These are phyloP conservation scores for Coryphaenoides rupestris DNA, from an alignment of 2,113 vertebrate species.

Conservation along the genomic window DNA sequence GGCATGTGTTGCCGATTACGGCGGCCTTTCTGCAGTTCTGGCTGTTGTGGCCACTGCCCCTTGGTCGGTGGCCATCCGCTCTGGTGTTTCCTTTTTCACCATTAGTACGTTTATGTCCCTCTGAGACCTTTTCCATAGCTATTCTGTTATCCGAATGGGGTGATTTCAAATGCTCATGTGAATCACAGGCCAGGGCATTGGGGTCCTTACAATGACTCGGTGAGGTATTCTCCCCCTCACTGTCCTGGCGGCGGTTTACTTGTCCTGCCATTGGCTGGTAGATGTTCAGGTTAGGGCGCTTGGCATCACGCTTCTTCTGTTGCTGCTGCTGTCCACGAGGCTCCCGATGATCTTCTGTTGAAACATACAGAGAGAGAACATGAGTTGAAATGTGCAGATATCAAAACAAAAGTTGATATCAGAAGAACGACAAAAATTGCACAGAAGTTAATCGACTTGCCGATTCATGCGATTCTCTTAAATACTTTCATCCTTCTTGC, in stretches of 20 bases:
- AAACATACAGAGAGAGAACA: constrained; percentile 19
- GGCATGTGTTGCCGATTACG: background rate
- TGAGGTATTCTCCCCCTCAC: constrained; percentile 37
- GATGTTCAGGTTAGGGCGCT: constrained; percentile 85
- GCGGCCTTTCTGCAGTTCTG: constrained; percentile 31
- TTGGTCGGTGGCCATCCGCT: constrained; percentile 28
- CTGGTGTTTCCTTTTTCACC: background rate
- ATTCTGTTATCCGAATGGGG: constrained; percentile 21
- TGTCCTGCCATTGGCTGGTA: constrained; percentile 82
- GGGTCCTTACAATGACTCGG: constrained; percentile 28
- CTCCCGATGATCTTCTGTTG: constrained; percentile 60
- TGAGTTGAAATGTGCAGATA: too few relatives aligned
- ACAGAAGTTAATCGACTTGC: background rate
- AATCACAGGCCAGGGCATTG: constrained; percentile 5
- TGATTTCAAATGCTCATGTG: constrained; percentile 17
- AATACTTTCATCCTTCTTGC: too few relatives aligned
- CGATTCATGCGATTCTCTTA: too few relatives aligned
- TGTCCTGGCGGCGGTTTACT: constrained; percentile 60
- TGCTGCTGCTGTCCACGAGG: constrained; percentile 65
- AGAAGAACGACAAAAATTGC: constrained; percentile 10
- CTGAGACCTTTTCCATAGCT: constrained; percentile 13
- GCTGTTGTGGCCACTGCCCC: constrained; percentile 35
- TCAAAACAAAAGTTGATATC: background rate
- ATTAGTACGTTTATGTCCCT: constrained; percentile 19
- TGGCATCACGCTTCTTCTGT: constrained; percentile 64